Evolutionary conservation across 2,888 invertebrate genomes (phyloP), one percentile per base, ranked within the genome.

Genomic region (Melanotus villosus): DNA sequence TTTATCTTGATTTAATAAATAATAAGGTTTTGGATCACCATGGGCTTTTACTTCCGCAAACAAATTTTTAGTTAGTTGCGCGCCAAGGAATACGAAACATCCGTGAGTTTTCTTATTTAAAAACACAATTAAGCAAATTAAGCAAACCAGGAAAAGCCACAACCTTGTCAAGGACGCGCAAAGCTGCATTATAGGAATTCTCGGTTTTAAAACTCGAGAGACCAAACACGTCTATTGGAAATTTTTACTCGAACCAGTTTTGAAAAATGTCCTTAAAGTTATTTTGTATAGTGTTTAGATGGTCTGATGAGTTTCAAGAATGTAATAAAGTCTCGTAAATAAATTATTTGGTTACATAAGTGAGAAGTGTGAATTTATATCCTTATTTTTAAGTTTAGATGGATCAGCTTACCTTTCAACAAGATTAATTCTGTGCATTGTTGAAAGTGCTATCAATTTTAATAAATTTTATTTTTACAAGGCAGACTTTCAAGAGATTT

Each of bases 131-230:
- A 52, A 52, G 38, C 34, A 52, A 62, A 56, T 21, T 64, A 56
- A 64, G 43, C 18, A 63, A 65, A 45, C 45, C 43, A 57, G 65
- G 65, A 65, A 65, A 52, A 63, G 30, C 21, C 7, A 7, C 36
- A 57, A 36, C 65, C 65, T 65, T 64, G 56, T 10, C 64, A 64
- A 64, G 64, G 64, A 10, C 38, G 23, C 23, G 14, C n/a, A 18
- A 57, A 34, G 16, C 36, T 57, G 38, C 38, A 57, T 36, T 38
- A 23, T 36, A 23, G 21, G 38, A 57, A 57, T 34, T 34, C n/a
- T n/a, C 34, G n/a, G 34, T 34, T 52, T n/a, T n/a, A n/a, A n/a
- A n/a, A n/a, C n/a, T n/a, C n/a, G n/a, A n/a, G n/a, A n/a, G n/a
- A n/a, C n/a, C n/a, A n/a, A n/a, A n/a, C n/a, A n/a, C n/a, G n/a